Evolutionary conservation across 2,113 vertebrate genomes (phyloP).

Genomic region (Lepisosteus oculatus): DNA sequence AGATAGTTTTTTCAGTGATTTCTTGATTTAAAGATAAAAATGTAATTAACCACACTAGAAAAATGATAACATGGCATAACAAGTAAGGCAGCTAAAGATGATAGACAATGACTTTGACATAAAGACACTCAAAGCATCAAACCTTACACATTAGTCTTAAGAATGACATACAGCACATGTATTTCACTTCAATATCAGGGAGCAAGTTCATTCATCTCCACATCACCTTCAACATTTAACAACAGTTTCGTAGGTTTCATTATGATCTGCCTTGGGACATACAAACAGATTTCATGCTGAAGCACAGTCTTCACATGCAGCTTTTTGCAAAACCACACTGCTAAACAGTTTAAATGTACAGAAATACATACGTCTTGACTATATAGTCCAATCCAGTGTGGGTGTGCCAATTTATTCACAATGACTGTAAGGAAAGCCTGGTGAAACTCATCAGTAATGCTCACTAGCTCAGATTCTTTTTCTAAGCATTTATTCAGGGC

Average conservation of each 20-base stretch:
- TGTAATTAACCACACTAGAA: no score
- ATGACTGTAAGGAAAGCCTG: constrained; percentile 90
- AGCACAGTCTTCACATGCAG: constrained; percentile 7
- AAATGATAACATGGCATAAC: no score
- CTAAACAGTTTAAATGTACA: neutral
- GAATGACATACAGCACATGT: no score
- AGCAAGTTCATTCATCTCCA: no score
- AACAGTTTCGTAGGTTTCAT: no score
- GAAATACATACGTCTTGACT: constrained; percentile 75
- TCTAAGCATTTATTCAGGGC: constrained; percentile 74
- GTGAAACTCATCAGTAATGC: constrained; percentile 82
- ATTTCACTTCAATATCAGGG: no score
- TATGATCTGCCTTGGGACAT: neutral
- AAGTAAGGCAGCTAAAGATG: neutral
- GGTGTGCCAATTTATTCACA: constrained; percentile 69
- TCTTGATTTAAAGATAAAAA: no score
- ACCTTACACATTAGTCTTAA: no score
- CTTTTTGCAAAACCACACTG: constrained; percentile 3
- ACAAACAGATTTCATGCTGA: neutral
- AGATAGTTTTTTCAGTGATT: no score
- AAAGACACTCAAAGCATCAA: neutral
- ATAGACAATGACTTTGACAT: neutral
- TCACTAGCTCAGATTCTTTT: constrained; percentile 74
- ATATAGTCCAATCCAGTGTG: constrained; percentile 89
- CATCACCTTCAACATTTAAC: no score